Evolutionary conservation across 2,797 vertebrate genomes (phyloP).

Genomic region (Allobates femoralis): DNA sequence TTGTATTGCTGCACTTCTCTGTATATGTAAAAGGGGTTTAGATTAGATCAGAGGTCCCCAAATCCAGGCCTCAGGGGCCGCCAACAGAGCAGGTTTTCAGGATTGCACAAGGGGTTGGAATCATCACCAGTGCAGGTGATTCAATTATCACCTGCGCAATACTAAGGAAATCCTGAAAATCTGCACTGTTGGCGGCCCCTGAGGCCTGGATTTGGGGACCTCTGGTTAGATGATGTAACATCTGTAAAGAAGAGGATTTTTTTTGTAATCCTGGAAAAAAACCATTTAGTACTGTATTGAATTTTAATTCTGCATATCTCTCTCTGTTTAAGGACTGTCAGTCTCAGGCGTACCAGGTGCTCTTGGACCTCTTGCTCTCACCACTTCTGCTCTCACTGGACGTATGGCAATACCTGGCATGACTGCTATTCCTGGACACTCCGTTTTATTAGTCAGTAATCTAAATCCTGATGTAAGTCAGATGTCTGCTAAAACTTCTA

Average conservation of each 20-base stretch:
- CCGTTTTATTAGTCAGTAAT: conserved; percentile 84
- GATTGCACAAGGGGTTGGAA: no score
- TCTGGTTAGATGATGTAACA: neutral
- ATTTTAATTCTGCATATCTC: neutral
- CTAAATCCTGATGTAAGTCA: conserved; percentile 85
- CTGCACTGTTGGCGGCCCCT: no score
- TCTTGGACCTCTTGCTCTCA: conserved; percentile 72
- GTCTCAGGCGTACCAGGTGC: conserved; percentile 74
- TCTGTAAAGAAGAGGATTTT: neutral
- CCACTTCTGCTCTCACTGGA: conserved; percentile 70
- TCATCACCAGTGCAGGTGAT: no score
- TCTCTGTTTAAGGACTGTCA: conserved; percentile 71
- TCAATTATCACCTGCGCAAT: no score
- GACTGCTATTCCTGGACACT: conserved; percentile 72
- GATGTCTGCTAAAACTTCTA: neutral
- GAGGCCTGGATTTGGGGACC: no score
- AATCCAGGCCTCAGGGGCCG: no score
- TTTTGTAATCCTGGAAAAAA: neutral
- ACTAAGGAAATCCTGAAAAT: no score
- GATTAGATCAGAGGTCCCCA: no score
- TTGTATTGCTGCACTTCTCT: neutral
- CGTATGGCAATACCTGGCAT: conserved; percentile 72
- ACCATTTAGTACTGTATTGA: neutral
- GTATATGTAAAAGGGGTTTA: neutral
- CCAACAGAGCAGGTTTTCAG: no score